Evolutionary conservation across 2,113 vertebrate genomes (phyloP).

Genomic region (Amphiprion ocellaris): DNA sequence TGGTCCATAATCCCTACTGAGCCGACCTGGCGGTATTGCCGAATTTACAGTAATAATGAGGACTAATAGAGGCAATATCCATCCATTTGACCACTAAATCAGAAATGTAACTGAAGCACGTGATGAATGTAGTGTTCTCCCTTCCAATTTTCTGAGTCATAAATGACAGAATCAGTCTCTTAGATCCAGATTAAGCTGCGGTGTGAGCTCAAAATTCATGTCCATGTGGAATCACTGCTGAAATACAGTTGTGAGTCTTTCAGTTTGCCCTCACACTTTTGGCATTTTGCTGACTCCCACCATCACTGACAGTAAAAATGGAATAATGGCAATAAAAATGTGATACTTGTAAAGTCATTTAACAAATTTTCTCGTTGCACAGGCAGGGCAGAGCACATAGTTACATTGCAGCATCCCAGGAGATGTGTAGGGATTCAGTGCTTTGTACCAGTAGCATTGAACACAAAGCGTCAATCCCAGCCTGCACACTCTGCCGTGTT

Average conservation of each 20-base stretch:
- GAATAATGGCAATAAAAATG: constrained; percentile 14
- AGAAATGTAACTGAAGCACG: constrained; percentile 66
- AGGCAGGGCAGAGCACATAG: background rate
- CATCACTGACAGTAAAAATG: constrained; percentile 1
- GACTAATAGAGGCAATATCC: constrained; percentile 73
- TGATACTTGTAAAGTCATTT: constrained; percentile 15
- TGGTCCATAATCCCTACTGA: constrained; percentile 66
- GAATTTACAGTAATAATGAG: constrained; percentile 74
- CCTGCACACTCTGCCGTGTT: background rate
- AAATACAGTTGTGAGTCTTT: constrained; percentile 39
- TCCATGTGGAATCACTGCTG: constrained; percentile 49
- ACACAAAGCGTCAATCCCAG: background rate
- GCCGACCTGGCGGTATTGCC: constrained; percentile 54
- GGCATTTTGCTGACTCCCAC: constrained; percentile 31
- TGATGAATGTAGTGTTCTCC: constrained; percentile 62
- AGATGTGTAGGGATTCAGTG: background rate
- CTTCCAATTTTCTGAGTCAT: constrained; percentile 65
- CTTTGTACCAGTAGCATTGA: background rate
- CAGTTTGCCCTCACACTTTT: constrained; percentile 42
- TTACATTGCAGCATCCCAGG: constrained; percentile 3
- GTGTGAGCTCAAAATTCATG: constrained; percentile 50
- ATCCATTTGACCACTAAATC: constrained; percentile 77
- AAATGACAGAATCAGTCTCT: constrained; percentile 67
- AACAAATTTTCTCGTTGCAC: background rate
- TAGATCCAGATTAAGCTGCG: constrained; percentile 60